Conservation (phyloP, 2,888 invertebrate genomes). For the Xestoiulus laeticollis region DNA sequence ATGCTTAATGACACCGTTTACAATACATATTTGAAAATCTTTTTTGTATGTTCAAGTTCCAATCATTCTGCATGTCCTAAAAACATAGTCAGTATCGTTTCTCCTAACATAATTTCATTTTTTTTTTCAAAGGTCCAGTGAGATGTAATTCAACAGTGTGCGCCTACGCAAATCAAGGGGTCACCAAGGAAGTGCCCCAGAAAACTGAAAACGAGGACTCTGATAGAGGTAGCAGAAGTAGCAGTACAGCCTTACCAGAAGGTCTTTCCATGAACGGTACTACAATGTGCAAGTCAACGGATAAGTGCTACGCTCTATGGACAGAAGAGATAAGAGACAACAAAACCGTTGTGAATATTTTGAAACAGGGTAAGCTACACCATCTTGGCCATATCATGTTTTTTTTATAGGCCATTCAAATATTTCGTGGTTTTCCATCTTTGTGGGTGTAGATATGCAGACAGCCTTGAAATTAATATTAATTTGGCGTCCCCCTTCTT, state of each 20-base stretch:
- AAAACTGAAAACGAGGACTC: background rate
- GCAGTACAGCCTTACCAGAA: background rate
- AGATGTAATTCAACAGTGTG: constrained; percentile 46
- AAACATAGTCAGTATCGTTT: background rate
- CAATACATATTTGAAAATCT: no score
- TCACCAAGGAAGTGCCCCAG: background rate
- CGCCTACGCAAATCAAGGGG: constrained; percentile 4
- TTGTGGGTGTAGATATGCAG: constrained; percentile 9
- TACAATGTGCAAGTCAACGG: constrained; percentile 62
- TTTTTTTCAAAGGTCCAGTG: constrained; percentile 1
- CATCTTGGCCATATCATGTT: background rate
- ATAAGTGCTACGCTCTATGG: constrained; percentile 80
- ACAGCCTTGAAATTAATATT: constrained; percentile 34
- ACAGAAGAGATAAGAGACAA: constrained; percentile 70
- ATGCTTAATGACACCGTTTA: no score
- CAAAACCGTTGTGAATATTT: constrained; percentile 69
- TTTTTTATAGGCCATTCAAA: background rate
- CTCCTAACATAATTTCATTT: background rate
- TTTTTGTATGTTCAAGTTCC: background rate
- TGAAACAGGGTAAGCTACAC: constrained; percentile 74
- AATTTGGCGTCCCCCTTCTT: background rate
- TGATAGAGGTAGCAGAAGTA: background rate
- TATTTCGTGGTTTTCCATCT: background rate
- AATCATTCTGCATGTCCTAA: background rate
- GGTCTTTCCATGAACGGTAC: constrained; percentile 56